Evolutionary conservation across 2,888 invertebrate genomes (phyloP), one percentile per base, ranked within the genome.

Genomic region (Synanthedon formicaeformis): DNA sequence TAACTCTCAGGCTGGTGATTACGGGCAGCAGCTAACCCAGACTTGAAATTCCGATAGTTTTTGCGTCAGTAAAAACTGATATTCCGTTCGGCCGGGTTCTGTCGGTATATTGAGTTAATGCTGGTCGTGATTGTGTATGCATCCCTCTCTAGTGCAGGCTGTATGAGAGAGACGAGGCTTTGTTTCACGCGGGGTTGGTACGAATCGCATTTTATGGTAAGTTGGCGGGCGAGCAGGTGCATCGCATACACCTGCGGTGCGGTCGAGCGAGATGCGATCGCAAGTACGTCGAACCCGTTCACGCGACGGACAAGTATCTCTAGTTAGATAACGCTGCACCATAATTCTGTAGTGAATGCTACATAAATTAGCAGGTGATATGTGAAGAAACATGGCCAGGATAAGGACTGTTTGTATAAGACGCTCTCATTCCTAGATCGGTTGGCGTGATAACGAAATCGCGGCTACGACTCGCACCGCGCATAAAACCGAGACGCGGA

Each of bases 171-270:
- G 85, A 83, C 60, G 67, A 67, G 63, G 66, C 64, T 64, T 75
- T 73, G 78, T 79, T 83, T 78, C 78, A 77, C 67, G 64, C 74
- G 65, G 79, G 80, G 78, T 80, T 75, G 78, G 77, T 77, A 80
- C 68, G 72, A 78, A 82, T 85, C 81, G 82, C 84, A 83, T 86
- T 86, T 85, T 85, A 86, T 85, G 83, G 83, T 83, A 82, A 83
- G 85, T 80, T 80, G 83, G 78, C 81, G 78, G 73, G 69, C 71
- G 71, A 78, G 81, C 85, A 86, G 85, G 86, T 85, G 86, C 77
- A 80, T 63, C 69, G 73, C 62, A 60, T 81, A 75, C 87, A 87
- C 87, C 87, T 86, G 87, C 85, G 77, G 73, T 73, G 77, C 75
- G 81, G 76, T 75, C 80, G 73, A 75, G 69, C 75, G 81, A 81